Percentiles rank a stretch among this genome's conserved stretches.
Evolutionary conservation across 2,888 invertebrate genomes (phyloP).

Genomic region (Cryptocheilus praepositus): DNA sequence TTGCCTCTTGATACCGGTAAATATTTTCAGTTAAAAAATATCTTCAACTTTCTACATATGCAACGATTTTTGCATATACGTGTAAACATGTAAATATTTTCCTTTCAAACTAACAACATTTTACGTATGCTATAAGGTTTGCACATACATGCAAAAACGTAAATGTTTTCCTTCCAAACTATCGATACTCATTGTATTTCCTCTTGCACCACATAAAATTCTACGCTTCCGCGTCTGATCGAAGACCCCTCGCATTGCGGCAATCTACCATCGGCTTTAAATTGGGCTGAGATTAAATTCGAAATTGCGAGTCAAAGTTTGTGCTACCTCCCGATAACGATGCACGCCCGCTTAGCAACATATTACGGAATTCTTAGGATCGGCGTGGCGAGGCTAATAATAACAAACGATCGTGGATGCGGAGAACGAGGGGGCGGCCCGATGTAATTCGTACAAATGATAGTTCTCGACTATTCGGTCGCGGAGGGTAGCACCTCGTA

Average conservation of each 20-base stretch:
- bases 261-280: background rate
- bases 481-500: constrained; percentile 56
- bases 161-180: too few species aligned
- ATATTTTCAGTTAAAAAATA: too few species aligned
- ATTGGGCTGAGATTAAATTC: background rate
- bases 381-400: constrained; percentile 42
- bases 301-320: too few species aligned
- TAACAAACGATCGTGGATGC: constrained; percentile 67
- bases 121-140: too few species aligned
- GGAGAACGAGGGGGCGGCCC: constrained; percentile 47
- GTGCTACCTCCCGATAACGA: background rate
- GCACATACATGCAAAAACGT: too few species aligned
- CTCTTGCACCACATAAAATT: background rate
- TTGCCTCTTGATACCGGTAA: too few species aligned
- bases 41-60: too few species aligned
- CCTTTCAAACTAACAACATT: too few species aligned
- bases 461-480: constrained; percentile 63
- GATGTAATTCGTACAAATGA: constrained; percentile 75
- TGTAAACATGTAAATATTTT: too few species aligned
- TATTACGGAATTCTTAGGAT: constrained; percentile 37
- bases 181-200: too few species aligned
- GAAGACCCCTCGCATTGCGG: too few species aligned
- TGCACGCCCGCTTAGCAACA: background rate
- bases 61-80: too few species aligned
- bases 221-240: background rate